phyloP scores from a whole-genome alignment of 2,113 vertebrate genomes.

The Motacilla tschutschensis region DNA sequence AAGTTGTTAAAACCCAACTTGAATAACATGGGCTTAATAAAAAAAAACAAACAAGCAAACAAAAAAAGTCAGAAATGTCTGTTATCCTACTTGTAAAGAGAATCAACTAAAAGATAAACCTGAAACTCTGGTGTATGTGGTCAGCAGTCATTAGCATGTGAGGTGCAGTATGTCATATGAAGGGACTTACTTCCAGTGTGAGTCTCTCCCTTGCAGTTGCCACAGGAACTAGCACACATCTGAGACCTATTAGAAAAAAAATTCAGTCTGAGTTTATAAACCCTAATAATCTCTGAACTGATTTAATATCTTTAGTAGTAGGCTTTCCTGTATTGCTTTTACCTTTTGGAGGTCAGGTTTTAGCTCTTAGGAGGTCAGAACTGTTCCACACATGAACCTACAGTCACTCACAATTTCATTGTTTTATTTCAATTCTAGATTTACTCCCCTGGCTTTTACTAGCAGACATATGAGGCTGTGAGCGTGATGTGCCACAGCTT shows the following conservation, averaged over 20 bases:
- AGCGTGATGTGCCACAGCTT: neutral
- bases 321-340: constrained; percentile 47
- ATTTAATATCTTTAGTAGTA: constrained; percentile 44
- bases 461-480: neutral
- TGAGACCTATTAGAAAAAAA: constrained; percentile 34
- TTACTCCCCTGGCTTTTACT: constrained; percentile 12
- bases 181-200: neutral
- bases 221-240: constrained; percentile 12
- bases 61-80: neutral
- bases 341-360: constrained; percentile 37
- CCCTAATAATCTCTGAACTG: constrained; percentile 34
- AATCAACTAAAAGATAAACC: neutral
- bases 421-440: constrained; percentile 25
- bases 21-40: neutral
- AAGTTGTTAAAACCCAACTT: neutral
- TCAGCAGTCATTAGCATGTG: rapidly evolving
- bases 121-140: neutral
- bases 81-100: neutral
- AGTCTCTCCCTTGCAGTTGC: neutral
- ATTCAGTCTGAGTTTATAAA: constrained; percentile 23
- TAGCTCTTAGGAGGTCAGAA: constrained; percentile 33
- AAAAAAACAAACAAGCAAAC: neutral
- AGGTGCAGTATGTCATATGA: neutral
- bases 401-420: neutral
- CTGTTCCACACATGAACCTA: neutral